Percentiles rank a stretch among this genome's conserved stretches.
Conservation (phyloP, 2,888 invertebrate genomes). For the Drosophila antonietae region DNA sequence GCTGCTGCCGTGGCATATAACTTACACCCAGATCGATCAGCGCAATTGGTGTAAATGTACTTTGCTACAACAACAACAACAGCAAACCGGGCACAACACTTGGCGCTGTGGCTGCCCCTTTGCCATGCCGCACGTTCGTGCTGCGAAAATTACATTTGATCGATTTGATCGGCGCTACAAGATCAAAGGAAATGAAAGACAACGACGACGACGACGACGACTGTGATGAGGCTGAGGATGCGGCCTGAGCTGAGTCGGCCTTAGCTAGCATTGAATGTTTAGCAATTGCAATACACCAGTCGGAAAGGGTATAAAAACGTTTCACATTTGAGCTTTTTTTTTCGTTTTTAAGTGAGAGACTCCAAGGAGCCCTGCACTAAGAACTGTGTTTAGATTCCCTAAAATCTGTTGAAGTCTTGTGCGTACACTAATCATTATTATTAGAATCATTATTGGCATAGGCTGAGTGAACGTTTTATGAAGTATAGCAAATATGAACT, state of each 20-base stretch:
- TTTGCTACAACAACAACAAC: constrained; percentile 53
- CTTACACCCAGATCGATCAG: constrained; percentile 81
- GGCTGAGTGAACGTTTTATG: not conserved
- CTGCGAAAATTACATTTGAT: constrained; percentile 84
- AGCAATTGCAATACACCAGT: constrained; percentile 43
- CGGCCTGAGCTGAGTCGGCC: constrained; percentile 25
- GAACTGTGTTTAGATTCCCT: not conserved
- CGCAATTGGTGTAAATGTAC: constrained; percentile 82
- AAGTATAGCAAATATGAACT: not conserved
- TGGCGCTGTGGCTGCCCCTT: constrained; percentile 65
- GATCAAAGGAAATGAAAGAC: constrained; percentile 83
- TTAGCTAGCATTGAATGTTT: constrained; percentile 54
- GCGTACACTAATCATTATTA: constrained; percentile 6
- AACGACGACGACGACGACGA: constrained; percentile 57
- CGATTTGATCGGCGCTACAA: constrained; percentile 85
- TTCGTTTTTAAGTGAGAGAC: not conserved
- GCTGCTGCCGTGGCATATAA: constrained; percentile 71
- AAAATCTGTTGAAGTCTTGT: not conserved
- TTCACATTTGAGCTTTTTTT: constrained; percentile 7
- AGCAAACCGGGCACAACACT: constrained; percentile 63
- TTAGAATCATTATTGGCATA: not conserved
- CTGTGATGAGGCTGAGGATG: constrained; percentile 5
- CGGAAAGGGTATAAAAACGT: constrained; percentile 35
- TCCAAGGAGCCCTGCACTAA: not conserved
- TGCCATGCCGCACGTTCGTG: constrained; percentile 77